Evolutionary conservation across 35 echinoderm and acorn worm species (phyloP).

Genomic region (Holothuria glaberrima): DNA sequence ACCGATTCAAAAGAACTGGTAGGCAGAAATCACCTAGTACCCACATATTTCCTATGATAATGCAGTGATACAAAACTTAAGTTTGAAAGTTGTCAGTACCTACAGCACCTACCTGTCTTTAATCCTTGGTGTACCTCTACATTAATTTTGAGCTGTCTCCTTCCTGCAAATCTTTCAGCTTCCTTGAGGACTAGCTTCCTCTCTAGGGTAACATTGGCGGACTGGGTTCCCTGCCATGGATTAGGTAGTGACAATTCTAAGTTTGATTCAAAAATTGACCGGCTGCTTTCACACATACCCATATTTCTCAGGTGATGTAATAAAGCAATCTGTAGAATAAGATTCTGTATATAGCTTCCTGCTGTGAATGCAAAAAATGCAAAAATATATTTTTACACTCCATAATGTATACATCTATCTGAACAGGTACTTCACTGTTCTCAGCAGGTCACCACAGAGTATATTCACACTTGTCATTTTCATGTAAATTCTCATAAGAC

Average conservation of each 20-base stretch:
- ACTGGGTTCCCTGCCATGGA: slow-evolving; percentile 18
- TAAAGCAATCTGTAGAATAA: not conserved
- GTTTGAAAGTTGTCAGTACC: no score
- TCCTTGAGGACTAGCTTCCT: not conserved
- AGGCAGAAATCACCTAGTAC: no score
- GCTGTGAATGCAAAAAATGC: not conserved
- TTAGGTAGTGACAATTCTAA: not conserved
- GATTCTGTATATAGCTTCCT: not conserved
- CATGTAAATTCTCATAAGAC: no score
- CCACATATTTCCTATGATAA: no score
- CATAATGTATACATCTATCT: no score
- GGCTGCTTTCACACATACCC: not conserved
- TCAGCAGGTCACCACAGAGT: no score
- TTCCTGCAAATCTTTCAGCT: not conserved
- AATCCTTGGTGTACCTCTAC: not conserved
- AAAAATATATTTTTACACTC: no score
- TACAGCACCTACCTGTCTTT: not conserved
- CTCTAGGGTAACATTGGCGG: not conserved
- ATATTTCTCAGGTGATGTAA: not conserved
- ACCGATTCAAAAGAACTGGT: no score
- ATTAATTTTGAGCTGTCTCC: not conserved
- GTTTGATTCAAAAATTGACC: not conserved
- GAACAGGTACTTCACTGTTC: no score
- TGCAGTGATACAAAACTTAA: no score
- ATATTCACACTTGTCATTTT: no score